A percentile compares a stretch with the other conserved stretches of the same genome.
These are phyloP conservation scores for Drosophila sp. DNA, from an alignment of 1,140 invertebrate genomes.

Conservation along the genomic window DNA sequence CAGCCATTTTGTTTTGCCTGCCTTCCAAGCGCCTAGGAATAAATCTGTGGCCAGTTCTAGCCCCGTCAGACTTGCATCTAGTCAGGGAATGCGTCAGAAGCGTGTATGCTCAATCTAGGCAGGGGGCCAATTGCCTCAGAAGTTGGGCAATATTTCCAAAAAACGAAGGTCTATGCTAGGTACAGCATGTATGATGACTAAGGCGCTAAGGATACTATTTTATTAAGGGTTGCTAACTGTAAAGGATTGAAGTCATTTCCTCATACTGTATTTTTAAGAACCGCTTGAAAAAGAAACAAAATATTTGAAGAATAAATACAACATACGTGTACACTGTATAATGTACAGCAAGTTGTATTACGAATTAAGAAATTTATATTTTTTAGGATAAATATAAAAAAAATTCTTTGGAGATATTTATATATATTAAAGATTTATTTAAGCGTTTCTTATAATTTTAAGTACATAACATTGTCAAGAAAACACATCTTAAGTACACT, in stretches of 20 bases:
- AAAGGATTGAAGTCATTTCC: neutral
- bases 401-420: too few species aligned
- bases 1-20: constrained; percentile 73
- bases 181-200: neutral
- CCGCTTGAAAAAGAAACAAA: too few species aligned
- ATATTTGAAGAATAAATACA: too few species aligned
- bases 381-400: too few species aligned
- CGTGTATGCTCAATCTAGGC: constrained; percentile 45
- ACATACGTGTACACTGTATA: too few species aligned
- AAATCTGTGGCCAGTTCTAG: constrained; percentile 4
- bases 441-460: too few species aligned
- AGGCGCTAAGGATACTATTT: neutral
- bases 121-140: neutral
- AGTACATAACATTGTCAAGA: too few species aligned
- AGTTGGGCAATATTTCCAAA: neutral
- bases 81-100: constrained; percentile 70
- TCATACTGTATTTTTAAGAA: too few species aligned
- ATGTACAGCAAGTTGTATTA: too few species aligned
- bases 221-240: neutral
- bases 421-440: too few species aligned
- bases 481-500: too few species aligned
- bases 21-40: neutral
- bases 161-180: neutral
- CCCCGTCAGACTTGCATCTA: neutral
- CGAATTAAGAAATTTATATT: too few species aligned